Base-by-base conservation (phyloP, 53 echinoderm and acorn worm species). In the Echinometra lucunter region DNA sequence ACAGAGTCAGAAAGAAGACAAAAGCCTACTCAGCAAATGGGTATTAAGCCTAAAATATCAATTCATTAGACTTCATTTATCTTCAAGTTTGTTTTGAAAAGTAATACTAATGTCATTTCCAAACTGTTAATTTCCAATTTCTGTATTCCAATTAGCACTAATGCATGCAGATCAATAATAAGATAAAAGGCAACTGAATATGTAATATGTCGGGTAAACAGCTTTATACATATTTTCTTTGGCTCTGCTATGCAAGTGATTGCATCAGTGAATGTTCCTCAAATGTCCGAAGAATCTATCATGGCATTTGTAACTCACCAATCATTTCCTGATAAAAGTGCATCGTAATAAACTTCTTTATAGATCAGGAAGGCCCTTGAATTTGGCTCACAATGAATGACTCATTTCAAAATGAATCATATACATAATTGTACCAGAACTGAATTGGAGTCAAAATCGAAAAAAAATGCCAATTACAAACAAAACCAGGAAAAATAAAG, bases 281-380 rank as follows among this genome's bases (percentile, higher is more conserved):
- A 69, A n/a, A n/a, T n/a, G n/a, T 69, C 69, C 30, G 1, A 8
- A 69, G 32, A 34, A 69, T 69, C 15, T 69, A 12, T 11, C 11
- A 69, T 69, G 32, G 32, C 30, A 9, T 11, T 69, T 69, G 17
- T 19, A 78, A 40, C 35, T 78, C 42, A 21, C 40, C 17, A 21
- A 42, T 78, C 40, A 42, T 78, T 38, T 78, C 78, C 38, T 38
- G 19, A 78, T 78, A n/a, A n/a, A n/a, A n/a, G n/a, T n/a, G n/a
- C n/a, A 5, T 11, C 42, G 18, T 17, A 19, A 6, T 42, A 40
- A 21, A 6, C 78, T 42, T 40, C 23, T 78, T 78, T 78, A n/a
- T 16, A 78, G 23, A 38, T 78, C 78, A 78, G 78, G 78, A 78
- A 78, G 78, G 11, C 78, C 78, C 78, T 78, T 3, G 78, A 78